Evolutionary conservation across 2,113 vertebrate species (phyloP).

Genomic region (Antechinus flavipes): DNA sequence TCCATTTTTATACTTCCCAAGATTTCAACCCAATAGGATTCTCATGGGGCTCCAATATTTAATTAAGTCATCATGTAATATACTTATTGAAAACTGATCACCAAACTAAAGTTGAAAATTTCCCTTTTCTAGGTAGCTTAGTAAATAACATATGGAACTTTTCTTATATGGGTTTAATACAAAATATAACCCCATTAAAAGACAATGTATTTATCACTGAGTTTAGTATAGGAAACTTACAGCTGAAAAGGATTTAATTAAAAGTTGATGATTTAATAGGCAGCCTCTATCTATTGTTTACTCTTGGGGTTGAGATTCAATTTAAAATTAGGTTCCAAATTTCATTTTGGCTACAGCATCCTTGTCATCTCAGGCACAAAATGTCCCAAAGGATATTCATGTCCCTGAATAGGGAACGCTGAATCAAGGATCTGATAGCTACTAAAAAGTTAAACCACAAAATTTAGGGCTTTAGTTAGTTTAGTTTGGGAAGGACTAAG

Average conservation of each 20-base stretch:
- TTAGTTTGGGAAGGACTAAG: not conserved
- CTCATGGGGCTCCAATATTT: not conserved
- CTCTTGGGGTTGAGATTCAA: conserved; percentile 82
- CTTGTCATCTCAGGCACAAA: conserved; percentile 63
- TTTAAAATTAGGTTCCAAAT: conserved; percentile 82
- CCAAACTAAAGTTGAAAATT: conserved; percentile 48
- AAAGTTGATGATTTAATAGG: conserved; percentile 88
- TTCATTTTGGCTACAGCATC: conserved; percentile 80
- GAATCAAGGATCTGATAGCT: conserved; percentile 41
- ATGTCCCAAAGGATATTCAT: conserved; percentile 55
- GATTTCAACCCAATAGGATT: not conserved
- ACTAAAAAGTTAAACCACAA: conserved; percentile 12
- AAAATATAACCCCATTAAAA: conserved; percentile 83
- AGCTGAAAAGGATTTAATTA: conserved; percentile 85
- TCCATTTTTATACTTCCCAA: not conserved
- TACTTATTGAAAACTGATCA: conserved; percentile 60
- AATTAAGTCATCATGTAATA: not conserved
- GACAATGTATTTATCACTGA: conserved; percentile 81
- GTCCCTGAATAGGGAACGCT: conserved; percentile 26
- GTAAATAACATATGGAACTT: conserved; percentile 61
- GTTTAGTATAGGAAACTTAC: conserved; percentile 76
- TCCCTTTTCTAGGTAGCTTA: conserved; percentile 42
- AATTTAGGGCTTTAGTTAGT: not conserved
- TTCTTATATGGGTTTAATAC: conserved; percentile 67
- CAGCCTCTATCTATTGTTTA: conserved; percentile 81